These are phyloP conservation scores for Chrysodeixis includens DNA, from an alignment of 2,888 invertebrate species.

Conservation along the genomic window DNA sequence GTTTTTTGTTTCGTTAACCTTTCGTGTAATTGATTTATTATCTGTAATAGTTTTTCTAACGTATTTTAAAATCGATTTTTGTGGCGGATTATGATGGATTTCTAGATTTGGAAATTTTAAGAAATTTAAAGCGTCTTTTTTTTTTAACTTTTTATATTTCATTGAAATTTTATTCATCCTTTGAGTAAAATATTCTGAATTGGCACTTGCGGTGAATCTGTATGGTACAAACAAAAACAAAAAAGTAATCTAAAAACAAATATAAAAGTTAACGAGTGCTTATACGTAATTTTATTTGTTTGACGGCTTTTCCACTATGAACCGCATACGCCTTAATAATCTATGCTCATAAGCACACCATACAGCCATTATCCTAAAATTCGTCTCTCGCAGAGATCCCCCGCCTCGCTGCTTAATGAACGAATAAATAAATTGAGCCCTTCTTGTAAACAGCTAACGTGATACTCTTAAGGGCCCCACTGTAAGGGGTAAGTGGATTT, in stretches of 20 bases:
- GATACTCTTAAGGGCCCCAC: conserved; percentile 80
- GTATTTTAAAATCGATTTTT: conserved; percentile 57
- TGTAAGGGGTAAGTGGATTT: conserved; percentile 89
- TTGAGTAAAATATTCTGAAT: conserved; percentile 9
- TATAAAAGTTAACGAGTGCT: conserved; percentile 49
- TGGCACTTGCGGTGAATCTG: conserved; percentile 27
- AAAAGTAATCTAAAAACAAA: conserved; percentile 40
- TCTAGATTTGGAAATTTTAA: conserved; percentile 18
- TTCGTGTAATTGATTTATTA: conserved; percentile 81
- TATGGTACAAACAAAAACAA: conserved; percentile 30
- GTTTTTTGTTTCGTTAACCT: conserved; percentile 83
- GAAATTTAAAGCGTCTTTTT: conserved; percentile 12
- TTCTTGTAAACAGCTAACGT: conserved; percentile 84
- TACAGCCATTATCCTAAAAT: conserved; percentile 85
- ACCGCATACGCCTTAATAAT: conserved; percentile 62
- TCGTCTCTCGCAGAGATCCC: conserved; percentile 83
- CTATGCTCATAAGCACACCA: conserved; percentile 67
- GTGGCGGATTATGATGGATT: conserved; percentile 42
- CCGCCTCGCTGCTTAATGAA: conserved; percentile 84
- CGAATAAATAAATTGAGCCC: conserved; percentile 88
- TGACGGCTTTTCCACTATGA: conserved; percentile 54
- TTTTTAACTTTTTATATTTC: conserved; percentile 9
- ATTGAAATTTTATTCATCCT: conserved; percentile 17
- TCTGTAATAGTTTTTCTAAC: conserved; percentile 74
- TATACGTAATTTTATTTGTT: conserved; percentile 55